Percentiles rank a stretch among this genome's conserved stretches.
phyloP scores from a whole-genome alignment of 2,797 vertebrate species.

The Smutsia gigantea region DNA sequence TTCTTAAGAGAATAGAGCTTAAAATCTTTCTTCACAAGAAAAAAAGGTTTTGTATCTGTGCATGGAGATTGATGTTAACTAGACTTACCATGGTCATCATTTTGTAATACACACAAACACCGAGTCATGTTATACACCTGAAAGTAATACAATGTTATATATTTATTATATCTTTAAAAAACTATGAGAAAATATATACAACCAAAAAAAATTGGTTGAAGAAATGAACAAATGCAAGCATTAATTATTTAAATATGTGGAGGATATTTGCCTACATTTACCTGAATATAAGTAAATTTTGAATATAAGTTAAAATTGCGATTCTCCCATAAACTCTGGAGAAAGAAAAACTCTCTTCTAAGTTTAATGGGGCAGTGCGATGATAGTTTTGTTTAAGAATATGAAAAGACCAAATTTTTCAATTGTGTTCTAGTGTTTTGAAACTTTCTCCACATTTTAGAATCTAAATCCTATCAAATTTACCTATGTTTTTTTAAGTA shows the following conservation, averaged over 20 bases:
- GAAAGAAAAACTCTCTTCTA: neutral
- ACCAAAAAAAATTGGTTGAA: neutral
- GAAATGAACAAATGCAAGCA: neutral
- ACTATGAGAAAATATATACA: neutral
- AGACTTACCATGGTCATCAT: neutral
- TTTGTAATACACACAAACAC: neutral
- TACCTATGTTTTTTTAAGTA: slow-evolving; percentile 35
- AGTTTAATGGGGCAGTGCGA: neutral
- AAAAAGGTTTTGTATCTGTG: neutral
- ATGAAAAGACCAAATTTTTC: neutral
- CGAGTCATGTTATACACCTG: neutral
- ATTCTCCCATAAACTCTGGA: neutral
- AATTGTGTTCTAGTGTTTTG: neutral
- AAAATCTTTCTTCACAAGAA: neutral
- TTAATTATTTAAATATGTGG: neutral
- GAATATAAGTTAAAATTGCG: too few relatives aligned
- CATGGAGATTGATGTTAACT: neutral
- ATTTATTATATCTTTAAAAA: neutral
- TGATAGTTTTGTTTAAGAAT: neutral
- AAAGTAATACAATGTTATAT: neutral
- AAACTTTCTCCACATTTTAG: neutral
- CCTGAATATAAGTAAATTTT: neutral
- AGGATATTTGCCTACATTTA: neutral
- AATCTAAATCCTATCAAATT: slow-evolving; percentile 49
- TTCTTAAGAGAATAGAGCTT: neutral